Evolutionary conservation across 2,888 invertebrate genomes (phyloP).

Genomic region (Anorthoa munda): DNA sequence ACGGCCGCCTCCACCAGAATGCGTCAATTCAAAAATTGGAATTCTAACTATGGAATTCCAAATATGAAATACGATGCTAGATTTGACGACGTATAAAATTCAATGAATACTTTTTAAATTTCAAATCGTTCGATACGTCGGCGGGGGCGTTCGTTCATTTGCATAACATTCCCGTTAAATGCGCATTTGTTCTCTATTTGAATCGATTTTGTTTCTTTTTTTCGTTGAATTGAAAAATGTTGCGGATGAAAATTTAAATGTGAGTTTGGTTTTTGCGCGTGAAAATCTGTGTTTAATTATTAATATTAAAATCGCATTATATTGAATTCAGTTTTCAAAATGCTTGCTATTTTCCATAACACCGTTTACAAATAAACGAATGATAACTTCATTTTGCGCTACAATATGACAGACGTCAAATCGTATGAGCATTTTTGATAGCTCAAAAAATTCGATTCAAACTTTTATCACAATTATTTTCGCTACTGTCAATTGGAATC

Average conservation of each 20-base stretch:
- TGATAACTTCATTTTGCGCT: slow-evolving; percentile 4
- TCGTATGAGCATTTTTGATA: slow-evolving; percentile 14
- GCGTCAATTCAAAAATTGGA: slow-evolving; percentile 63
- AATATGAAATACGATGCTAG: slow-evolving; percentile 66
- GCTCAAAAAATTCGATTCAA: slow-evolving; percentile 4
- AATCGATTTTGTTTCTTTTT: slow-evolving; percentile 45
- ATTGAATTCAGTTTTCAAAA: slow-evolving; percentile 16
- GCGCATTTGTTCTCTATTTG: slow-evolving; percentile 63
- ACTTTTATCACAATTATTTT: slow-evolving; percentile 32
- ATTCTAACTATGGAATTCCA: slow-evolving; percentile 61
- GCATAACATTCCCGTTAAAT: slow-evolving; percentile 61
- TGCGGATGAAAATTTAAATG: slow-evolving; percentile 32
- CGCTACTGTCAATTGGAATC: slow-evolving; percentile 26
- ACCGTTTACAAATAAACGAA: background rate
- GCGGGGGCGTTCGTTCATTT: slow-evolving; percentile 56
- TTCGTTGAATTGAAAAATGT: slow-evolving; percentile 39
- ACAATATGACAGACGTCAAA: slow-evolving; percentile 2
- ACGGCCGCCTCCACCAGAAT: slow-evolving; percentile 46
- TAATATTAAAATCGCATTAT: slow-evolving; percentile 28
- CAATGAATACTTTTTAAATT: slow-evolving; percentile 70
- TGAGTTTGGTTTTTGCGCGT: slow-evolving; percentile 22
- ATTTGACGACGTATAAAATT: slow-evolving; percentile 67
- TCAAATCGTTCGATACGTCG: slow-evolving; percentile 68
- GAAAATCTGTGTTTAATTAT: slow-evolving; percentile 31
- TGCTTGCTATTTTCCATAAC: slow-evolving; percentile 8